These are phyloP conservation scores for Lamellibrachia luymesi DNA, from an alignment of 1,140 invertebrate genomes.

Conservation along the genomic window DNA sequence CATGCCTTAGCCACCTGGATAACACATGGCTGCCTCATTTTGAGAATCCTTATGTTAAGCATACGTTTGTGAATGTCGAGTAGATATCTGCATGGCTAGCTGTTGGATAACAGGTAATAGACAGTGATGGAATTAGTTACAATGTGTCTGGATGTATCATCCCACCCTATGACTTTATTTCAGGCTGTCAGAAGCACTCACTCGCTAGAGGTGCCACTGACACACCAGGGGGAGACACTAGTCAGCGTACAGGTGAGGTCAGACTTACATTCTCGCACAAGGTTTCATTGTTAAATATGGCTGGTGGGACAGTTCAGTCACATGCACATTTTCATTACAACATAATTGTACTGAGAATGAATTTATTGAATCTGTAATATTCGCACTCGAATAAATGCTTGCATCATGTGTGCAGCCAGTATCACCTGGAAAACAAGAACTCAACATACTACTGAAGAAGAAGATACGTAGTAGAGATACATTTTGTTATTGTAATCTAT, in stretches of 20 bases:
- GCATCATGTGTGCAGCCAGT: not conserved
- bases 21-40: too few relatives aligned
- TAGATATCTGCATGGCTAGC: too few relatives aligned
- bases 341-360: not conserved
- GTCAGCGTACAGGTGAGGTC: slow-evolving; percentile 50
- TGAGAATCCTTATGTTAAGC: too few relatives aligned
- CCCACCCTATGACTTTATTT: slow-evolving; percentile 19
- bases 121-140: too few relatives aligned
- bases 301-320: not conserved
- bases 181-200: slow-evolving; percentile 58
- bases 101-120: too few relatives aligned
- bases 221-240: slow-evolving; percentile 44
- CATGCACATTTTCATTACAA: not conserved
- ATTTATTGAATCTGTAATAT: slow-evolving; percentile 17
- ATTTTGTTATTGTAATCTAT: not conserved
- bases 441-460: too few relatives aligned
- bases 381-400: not conserved
- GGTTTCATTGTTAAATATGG: not conserved
- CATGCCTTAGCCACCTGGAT: too few relatives aligned
- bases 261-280: not conserved
- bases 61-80: too few relatives aligned
- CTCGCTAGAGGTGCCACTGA: slow-evolving; percentile 58
- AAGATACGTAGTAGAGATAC: not conserved
- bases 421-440: too few relatives aligned
- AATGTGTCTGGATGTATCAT: not conserved